These are phyloP conservation scores for Germaria angustata DNA, from an alignment of 2,888 invertebrate species.

Conservation along the genomic window DNA sequence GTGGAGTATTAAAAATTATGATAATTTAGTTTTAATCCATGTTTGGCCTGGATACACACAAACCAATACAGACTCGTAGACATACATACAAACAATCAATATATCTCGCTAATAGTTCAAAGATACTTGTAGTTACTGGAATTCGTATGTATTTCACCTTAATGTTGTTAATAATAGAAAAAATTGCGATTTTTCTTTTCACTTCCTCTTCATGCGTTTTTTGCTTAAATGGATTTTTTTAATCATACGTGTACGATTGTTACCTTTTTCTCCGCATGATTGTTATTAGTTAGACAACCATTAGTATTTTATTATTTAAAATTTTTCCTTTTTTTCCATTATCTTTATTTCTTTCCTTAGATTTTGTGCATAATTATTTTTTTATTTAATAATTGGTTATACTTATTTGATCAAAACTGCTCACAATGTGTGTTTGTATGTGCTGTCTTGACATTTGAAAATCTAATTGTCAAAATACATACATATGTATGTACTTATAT, in stretches of 20 bases:
- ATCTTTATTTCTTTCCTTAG: not conserved
- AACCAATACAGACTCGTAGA: not conserved
- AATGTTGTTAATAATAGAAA: constrained; percentile 28
- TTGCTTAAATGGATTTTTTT: constrained; percentile 18
- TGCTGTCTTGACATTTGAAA: constrained; percentile 39
- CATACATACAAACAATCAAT: not conserved
- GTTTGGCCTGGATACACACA: constrained; percentile 44
- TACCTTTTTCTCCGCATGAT: constrained; percentile 2
- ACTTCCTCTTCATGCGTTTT: constrained; percentile 50
- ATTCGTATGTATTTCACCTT: constrained; percentile 25
- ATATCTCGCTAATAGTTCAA: not conserved
- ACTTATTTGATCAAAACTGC: not conserved
- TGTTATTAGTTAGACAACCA: constrained; percentile 39
- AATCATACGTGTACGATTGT: constrained; percentile 4
- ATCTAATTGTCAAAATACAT: constrained; percentile 9
- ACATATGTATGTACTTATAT: not conserved
- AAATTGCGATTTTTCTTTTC: constrained; percentile 45
- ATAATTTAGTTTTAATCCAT: constrained; percentile 41
- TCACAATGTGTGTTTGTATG: constrained; percentile 17
- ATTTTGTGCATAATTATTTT: constrained; percentile 38
- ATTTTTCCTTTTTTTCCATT: constrained; percentile 10
- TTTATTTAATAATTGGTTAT: constrained; percentile 16
- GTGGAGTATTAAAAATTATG: constrained; percentile 12
- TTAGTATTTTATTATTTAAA: constrained; percentile 9
- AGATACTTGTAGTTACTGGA: not conserved